Conservation (phyloP, 2,888 invertebrate species). For the Hoplodrina ambigua region DNA sequence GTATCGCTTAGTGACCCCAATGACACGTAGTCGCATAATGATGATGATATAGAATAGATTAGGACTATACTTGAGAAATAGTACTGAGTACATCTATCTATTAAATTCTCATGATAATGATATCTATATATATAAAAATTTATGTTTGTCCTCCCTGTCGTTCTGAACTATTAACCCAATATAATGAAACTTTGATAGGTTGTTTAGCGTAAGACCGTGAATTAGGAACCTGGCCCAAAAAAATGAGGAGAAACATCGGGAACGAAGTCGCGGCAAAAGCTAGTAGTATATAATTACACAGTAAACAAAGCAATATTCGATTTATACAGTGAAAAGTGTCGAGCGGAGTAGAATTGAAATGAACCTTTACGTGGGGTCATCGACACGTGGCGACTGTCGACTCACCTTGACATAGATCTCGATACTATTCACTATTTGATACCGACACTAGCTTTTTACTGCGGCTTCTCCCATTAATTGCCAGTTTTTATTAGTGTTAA, state of each 20-base stretch:
- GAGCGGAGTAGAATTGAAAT: constrained; percentile 29
- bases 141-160: too few species aligned
- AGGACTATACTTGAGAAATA: background rate
- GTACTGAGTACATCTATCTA: background rate
- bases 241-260: too few species aligned
- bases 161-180: too few species aligned
- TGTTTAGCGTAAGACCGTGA: too few species aligned
- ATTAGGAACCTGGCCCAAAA: too few species aligned
- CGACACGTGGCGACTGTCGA: constrained; percentile 45
- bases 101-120: background rate
- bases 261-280: too few species aligned
- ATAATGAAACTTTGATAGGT: too few species aligned
- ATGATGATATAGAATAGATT: constrained; percentile 18
- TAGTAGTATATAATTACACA: too few species aligned
- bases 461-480: constrained; percentile 13
- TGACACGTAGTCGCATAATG: constrained; percentile 13
- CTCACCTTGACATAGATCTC: constrained; percentile 64
- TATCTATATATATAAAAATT: too few species aligned
- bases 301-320: constrained; percentile 5
- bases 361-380: constrained; percentile 50
- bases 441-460: constrained; percentile 28
- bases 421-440: constrained; percentile 39
- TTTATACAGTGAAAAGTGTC: constrained; percentile 5
- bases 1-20: background rate
- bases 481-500: constrained; percentile 1